Conservation (phyloP, 1,140 invertebrate genomes). For the Papilio polyxenes region DNA sequence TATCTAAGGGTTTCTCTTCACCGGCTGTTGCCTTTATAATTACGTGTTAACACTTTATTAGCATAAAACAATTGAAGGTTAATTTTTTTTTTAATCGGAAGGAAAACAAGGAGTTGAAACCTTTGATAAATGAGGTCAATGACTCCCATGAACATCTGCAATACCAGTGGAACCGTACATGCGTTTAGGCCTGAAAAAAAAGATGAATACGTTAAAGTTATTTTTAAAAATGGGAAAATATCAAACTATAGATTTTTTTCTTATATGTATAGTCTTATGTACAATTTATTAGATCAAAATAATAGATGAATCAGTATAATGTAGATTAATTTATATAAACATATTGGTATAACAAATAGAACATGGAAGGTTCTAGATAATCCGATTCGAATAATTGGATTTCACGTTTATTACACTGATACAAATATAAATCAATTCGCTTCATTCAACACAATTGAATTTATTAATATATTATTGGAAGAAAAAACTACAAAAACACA, state of each 20-base stretch:
- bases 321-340: not conserved
- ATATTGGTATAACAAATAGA: conserved; percentile 11
- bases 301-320: not conserved
- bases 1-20: conserved; percentile 7
- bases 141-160: too few species aligned
- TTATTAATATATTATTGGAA: not conserved
- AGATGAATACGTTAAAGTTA: too few species aligned
- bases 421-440: conserved; percentile 22
- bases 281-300: too few species aligned
- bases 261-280: too few species aligned
- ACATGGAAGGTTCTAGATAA: conserved; percentile 31
- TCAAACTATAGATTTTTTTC: too few species aligned
- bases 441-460: not conserved
- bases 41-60: conserved; percentile 18
- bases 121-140: too few species aligned
- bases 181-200: too few species aligned
- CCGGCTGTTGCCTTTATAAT: conserved; percentile 20
- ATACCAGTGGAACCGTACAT: too few species aligned
- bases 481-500: too few species aligned
- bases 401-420: conserved; percentile 18
- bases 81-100: not conserved
- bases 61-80: not conserved
- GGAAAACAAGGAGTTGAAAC: too few species aligned
- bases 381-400: conserved; percentile 26
- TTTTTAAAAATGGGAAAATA: too few species aligned